Evolutionary conservation across 2,797 vertebrate genomes (phyloP).

Genomic region (Pyrrhura leucotis): DNA sequence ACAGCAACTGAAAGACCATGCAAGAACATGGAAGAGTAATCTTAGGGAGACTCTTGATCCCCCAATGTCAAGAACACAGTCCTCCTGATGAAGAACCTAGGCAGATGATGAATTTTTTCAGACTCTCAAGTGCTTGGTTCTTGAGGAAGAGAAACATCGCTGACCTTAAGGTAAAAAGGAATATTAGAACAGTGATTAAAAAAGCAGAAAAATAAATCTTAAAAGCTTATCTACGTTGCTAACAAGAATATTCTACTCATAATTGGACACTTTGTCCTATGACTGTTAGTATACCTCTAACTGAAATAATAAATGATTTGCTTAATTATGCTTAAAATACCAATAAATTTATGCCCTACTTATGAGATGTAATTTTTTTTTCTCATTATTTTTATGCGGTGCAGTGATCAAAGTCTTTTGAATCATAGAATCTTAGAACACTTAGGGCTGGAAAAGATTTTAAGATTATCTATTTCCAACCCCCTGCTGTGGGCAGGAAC

Average conservation of each 20-base stretch:
- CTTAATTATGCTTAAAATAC: background rate
- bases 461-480: background rate
- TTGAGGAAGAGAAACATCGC: background rate
- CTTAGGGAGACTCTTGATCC: background rate
- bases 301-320: background rate
- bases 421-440: background rate
- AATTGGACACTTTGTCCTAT: background rate
- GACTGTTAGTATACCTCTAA: background rate
- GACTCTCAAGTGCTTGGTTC: background rate
- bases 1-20: background rate
- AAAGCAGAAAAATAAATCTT: background rate
- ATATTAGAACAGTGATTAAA: background rate
- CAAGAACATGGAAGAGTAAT: background rate
- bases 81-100: background rate
- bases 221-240: background rate
- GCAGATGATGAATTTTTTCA: background rate
- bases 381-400: background rate
- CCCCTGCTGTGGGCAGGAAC: background rate
- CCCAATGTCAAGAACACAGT: background rate
- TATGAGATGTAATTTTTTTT: background rate
- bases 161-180: background rate
- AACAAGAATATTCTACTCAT: background rate
- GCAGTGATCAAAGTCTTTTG: background rate
- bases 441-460: background rate
- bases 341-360: background rate